Evolutionary conservation across 2,888 invertebrate genomes (phyloP).

Genomic region (Tuta absoluta): DNA sequence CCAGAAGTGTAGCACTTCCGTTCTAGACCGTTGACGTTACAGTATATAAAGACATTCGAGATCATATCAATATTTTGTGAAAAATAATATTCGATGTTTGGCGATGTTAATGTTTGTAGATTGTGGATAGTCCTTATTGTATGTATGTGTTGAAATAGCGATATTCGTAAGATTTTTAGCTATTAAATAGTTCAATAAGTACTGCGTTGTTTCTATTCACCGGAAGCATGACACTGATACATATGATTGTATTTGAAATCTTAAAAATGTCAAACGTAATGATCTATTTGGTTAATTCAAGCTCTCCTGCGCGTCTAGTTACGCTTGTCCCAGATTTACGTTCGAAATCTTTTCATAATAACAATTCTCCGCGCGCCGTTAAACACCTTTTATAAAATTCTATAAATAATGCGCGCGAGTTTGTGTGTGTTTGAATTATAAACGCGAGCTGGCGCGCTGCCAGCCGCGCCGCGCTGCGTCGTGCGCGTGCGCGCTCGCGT

Average conservation of each 20-base stretch:
- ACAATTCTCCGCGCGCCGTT: slow-evolving; percentile 58
- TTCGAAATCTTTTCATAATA: slow-evolving; percentile 41
- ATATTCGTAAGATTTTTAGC: slow-evolving; percentile 1
- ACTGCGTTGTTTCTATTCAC: slow-evolving; percentile 4
- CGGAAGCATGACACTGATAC: not conserved
- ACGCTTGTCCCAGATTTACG: slow-evolving; percentile 8
- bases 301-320: not conserved
- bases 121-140: not conserved
- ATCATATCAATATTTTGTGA: not conserved
- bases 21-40: not conserved
- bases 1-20: not conserved
- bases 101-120: not conserved
- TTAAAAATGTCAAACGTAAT: not conserved
- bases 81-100: not conserved
- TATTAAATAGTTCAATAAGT: slow-evolving; percentile 20
- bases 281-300: not conserved
- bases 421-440: slow-evolving; percentile 73
- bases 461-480: slow-evolving; percentile 62
- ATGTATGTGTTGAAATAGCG: not conserved
- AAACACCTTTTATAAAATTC: slow-evolving; percentile 76
- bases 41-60: not conserved
- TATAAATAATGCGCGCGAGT: slow-evolving; percentile 68
- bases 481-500: slow-evolving; percentile 69
- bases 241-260: not conserved
- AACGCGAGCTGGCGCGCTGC: slow-evolving; percentile 67